These are phyloP conservation scores for Caenorhabditis imperialis DNA, from an alignment of 2,888 invertebrate genomes.

Conservation along the genomic window DNA sequence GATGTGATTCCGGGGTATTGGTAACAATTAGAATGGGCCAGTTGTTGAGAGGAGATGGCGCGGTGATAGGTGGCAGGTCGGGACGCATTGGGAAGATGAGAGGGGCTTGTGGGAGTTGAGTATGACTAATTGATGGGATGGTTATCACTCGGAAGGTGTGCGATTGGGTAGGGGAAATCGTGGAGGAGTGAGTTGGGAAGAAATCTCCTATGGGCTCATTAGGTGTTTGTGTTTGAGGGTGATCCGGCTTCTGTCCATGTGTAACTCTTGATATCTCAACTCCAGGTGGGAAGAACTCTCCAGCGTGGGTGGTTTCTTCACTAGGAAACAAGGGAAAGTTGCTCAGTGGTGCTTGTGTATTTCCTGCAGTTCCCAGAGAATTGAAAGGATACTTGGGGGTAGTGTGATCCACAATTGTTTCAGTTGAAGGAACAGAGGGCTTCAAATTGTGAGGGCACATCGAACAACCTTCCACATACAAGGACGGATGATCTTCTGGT, in stretches of 20 bases:
- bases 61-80: constrained; percentile 44
- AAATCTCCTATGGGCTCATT: constrained; percentile 41
- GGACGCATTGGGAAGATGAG: constrained; percentile 45
- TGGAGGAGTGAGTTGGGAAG: constrained; percentile 31
- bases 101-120: constrained; percentile 32
- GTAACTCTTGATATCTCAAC: constrained; percentile 38
- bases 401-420: constrained; percentile 17
- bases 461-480: constrained; percentile 51
- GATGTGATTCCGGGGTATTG: constrained; percentile 41
- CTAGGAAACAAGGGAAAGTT: constrained; percentile 23
- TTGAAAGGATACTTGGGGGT: constrained; percentile 52
- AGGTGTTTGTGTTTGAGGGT: neutral
- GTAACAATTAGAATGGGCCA: constrained; percentile 53
- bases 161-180: constrained; percentile 12
- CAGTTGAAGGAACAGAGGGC: neutral
- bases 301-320: constrained; percentile 14
- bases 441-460: constrained; percentile 24
- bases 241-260: constrained; percentile 15
- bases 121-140: constrained; percentile 34
- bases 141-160: constrained; percentile 22
- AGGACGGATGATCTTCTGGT: constrained; percentile 43
- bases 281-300: constrained; percentile 35
- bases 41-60: constrained; percentile 39
- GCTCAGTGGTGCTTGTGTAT: constrained; percentile 21
- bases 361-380: neutral